Percentiles rank a stretch among this genome's conserved stretches.
phyloP scores from a whole-genome alignment of 2,113 vertebrate species.

The Todiramphus chloris region DNA sequence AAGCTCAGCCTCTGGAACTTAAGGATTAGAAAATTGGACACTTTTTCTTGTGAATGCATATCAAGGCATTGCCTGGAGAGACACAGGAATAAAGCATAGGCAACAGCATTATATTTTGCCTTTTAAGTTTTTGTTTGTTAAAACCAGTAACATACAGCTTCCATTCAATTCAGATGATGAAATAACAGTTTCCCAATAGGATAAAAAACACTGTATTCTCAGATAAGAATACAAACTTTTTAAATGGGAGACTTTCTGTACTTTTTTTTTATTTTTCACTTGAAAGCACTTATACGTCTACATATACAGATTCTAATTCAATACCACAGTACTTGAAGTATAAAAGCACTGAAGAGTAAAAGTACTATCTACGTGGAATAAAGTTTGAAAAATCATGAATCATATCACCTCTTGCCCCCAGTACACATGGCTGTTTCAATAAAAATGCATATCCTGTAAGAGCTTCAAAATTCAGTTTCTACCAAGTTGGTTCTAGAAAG shows the following conservation, averaged over 20 bases:
- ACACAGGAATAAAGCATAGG: not conserved
- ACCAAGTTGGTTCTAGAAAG: not conserved
- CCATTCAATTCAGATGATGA: not conserved
- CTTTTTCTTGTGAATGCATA: not conserved
- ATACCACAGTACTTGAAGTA: not conserved
- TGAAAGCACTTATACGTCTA: not conserved
- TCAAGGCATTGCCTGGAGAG: slow-evolving; percentile 11
- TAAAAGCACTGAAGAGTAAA: not conserved
- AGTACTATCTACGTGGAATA: not conserved
- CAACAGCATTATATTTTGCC: not conserved
- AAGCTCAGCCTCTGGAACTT: slow-evolving; percentile 8
- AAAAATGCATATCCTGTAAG: not conserved
- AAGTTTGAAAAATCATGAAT: not conserved
- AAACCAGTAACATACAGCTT: not conserved
- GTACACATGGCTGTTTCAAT: not conserved
- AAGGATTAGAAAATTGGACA: slow-evolving; percentile 19
- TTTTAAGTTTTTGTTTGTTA: slow-evolving; percentile 26
- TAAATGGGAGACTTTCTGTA: not conserved
- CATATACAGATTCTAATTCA: not conserved
- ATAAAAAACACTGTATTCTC: not conserved
- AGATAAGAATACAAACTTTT: not conserved
- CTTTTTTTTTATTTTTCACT: not conserved
- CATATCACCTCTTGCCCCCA: not conserved
- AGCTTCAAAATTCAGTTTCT: not conserved
- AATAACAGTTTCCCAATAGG: not conserved